A percentile compares a stretch with the other conserved stretches of the same genome.
Conservation (phyloP, 2,797 vertebrate species). For the Gorsachius magnificus region DNA sequence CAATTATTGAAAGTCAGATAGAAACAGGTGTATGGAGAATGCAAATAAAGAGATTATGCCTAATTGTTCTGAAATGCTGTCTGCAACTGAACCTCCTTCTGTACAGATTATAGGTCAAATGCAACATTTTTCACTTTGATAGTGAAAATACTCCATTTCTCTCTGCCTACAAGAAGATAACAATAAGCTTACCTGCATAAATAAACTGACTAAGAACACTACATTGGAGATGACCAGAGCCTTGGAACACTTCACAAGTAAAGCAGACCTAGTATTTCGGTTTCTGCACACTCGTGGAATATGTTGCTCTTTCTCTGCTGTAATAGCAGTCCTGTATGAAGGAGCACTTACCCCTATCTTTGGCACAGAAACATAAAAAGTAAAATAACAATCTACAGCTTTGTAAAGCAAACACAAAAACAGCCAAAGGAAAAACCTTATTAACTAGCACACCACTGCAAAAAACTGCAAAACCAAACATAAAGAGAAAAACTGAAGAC, state of each 20-base stretch:
- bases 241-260: not conserved
- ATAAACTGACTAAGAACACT: not conserved
- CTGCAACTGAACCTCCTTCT: not conserved
- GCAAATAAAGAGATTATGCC: not conserved
- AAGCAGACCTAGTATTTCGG: not conserved
- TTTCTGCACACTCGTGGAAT: not conserved
- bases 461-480: not conserved
- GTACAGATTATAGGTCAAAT: not conserved
- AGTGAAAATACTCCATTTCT: not conserved
- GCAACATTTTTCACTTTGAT: not conserved
- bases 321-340: not conserved
- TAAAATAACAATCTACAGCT: not conserved
- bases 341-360: not conserved
- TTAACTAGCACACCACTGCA: not conserved
- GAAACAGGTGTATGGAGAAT: not conserved
- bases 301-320: not conserved
- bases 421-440: not conserved
- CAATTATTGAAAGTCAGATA: not conserved
- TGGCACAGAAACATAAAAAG: not conserved
- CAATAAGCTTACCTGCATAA: not conserved
- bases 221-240: not conserved
- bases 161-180: not conserved
- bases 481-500: not conserved
- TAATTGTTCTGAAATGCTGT: not conserved
- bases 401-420: not conserved